Base-by-base conservation (phyloP, 1,140 invertebrate species). In the Neuroterus valhalla region DNA sequence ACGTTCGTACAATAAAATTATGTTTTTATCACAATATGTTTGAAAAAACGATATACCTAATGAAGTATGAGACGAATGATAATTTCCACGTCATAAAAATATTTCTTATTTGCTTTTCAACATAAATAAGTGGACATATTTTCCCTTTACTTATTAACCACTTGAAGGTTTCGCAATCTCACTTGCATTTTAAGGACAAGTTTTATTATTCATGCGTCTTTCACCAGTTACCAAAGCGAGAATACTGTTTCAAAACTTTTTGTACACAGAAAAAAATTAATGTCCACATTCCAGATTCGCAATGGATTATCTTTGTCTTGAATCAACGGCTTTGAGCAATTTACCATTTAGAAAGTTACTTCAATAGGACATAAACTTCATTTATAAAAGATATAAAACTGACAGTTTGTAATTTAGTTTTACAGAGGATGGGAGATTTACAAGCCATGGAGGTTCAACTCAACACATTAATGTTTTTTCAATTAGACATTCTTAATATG, bases 191-290 rank as follows among this genome's bases (percentile, higher is more conserved):
- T 62, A 62, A n/a, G 31, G 55, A 62, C 26, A 62, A 38, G n/a
- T 62, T 31, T 62, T 31, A 62, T 62, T 62, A 62, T 62, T 62
- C 31, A 31, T 31, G 26, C 14, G 31, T 62, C 55, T 38, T 62
- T 26, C 31, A n/a, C 55, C 55, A 26, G 6, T 62, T 23, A 31
- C 55, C 15, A 62, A 62, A 62, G 55, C 55, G 55, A 62, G 55
- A 62, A 62, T 62, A 62, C 26, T n/a, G 55, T 62, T 62, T 62
- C 55, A 62, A 62, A 62, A 62, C 55, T 62, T 62, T 15, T 31
- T 26, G 12, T 62, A 62, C 15, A 31, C 14, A 1, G 31, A 31
- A 62, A 62, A 55, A 62, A 62, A 62, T 31, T 14, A 62, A 62
- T 62, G 55, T 62, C 26, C 55, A 62, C 55, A 62, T 62, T 62